phyloP scores from a whole-genome alignment of 2,797 vertebrate genomes.

The Danionella dracula region DNA sequence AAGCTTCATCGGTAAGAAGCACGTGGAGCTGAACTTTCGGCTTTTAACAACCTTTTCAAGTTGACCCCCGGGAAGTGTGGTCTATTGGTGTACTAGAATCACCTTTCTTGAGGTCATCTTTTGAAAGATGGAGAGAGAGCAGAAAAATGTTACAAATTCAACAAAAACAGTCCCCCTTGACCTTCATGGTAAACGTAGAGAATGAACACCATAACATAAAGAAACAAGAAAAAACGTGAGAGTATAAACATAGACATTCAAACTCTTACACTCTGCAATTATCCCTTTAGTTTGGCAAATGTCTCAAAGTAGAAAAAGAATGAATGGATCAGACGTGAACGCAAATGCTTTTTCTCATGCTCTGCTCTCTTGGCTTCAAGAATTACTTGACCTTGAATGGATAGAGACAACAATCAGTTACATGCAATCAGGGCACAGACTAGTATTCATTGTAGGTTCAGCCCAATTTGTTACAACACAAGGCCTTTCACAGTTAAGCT shows the following conservation, averaged over 20 bases:
- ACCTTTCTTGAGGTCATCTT: neutral
- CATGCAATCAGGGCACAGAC: conserved; percentile 8
- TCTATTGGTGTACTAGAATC: neutral
- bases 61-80: neutral
- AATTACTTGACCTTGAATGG: conserved; percentile 44
- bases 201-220: neutral
- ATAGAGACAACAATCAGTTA: conserved; percentile 34
- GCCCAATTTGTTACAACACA: conserved; percentile 33
- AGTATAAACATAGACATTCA: too few relatives aligned
- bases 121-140: neutral
- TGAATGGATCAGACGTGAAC: conserved; percentile 42
- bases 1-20: neutral
- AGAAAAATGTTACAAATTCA: neutral
- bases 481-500: conserved; percentile 13
- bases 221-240: neutral
- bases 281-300: neutral
- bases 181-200: neutral
- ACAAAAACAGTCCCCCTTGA: neutral
- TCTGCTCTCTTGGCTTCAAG: conserved; percentile 6
- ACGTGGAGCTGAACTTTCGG: neutral
- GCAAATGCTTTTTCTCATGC: conserved; percentile 21
- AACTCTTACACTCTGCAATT: too few relatives aligned
- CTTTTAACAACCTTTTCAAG: neutral
- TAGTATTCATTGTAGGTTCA: conserved; percentile 13
- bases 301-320: conserved; percentile 44